Evolutionary conservation across 2,888 invertebrate species (phyloP).

Genomic region (Andrena bicolor): DNA sequence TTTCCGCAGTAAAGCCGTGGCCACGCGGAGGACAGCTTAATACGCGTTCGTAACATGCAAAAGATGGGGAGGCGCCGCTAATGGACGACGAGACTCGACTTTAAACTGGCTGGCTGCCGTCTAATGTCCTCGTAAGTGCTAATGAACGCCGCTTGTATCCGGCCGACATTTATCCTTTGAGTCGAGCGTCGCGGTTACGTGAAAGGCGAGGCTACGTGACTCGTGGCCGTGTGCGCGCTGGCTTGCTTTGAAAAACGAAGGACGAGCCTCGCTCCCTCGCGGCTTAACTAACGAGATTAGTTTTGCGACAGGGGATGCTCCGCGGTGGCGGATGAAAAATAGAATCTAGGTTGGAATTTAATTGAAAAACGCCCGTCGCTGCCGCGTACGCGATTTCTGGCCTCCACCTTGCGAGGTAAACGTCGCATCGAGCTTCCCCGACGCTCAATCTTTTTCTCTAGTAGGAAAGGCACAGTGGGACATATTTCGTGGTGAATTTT

Average conservation of each 20-base stretch:
- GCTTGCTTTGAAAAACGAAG: constrained; percentile 47
- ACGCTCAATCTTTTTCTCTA: not conserved
- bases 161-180: constrained; percentile 70
- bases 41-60: constrained; percentile 61
- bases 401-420: not conserved
- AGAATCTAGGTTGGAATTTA: constrained; percentile 4
- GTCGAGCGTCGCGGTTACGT: constrained; percentile 52
- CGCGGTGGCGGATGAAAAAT: constrained; percentile 13
- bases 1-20: constrained; percentile 42
- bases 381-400: not conserved
- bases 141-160: constrained; percentile 71
- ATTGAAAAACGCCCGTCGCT: constrained; percentile 5
- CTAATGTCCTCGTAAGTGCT: constrained; percentile 72
- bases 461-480: no score
- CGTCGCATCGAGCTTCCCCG: not conserved
- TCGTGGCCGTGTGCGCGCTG: constrained; percentile 17
- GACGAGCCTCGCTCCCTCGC: constrained; percentile 9
- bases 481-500: no score
- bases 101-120: constrained; percentile 61
- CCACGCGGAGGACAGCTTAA: constrained; percentile 51
- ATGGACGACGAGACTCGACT: constrained; percentile 67
- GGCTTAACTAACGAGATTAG: constrained; percentile 22
- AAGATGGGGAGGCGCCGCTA: constrained; percentile 64
- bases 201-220: constrained; percentile 42
- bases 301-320: not conserved